These are phyloP conservation scores for Rhabdornis inornatus DNA, from an alignment of 2,113 vertebrate genomes.

Conservation along the genomic window DNA sequence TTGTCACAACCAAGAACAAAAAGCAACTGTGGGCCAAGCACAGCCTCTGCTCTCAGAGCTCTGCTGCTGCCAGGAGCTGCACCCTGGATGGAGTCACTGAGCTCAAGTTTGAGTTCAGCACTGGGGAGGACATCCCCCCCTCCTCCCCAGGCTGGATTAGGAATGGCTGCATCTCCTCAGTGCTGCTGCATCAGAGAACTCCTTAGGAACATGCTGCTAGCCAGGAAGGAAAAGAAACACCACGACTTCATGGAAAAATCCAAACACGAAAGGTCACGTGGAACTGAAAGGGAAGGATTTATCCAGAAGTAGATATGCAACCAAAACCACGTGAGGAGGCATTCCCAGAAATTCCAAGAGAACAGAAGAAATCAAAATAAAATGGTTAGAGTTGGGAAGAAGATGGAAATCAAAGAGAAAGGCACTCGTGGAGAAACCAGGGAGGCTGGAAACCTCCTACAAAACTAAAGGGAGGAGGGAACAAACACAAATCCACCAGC, in stretches of 20 bases:
- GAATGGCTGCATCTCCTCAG: conserved; percentile 26
- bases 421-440: conserved; percentile 66
- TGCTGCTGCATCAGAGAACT: conserved; percentile 60
- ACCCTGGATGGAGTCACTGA: not conserved
- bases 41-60: not conserved
- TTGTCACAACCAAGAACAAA: not conserved
- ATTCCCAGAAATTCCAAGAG: conserved; percentile 56
- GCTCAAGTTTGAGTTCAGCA: not conserved
- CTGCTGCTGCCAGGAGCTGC: not conserved
- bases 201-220: conserved; percentile 20
- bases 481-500: conserved; percentile 15
- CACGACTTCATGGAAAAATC: conserved; percentile 42
- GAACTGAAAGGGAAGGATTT: conserved; percentile 44
- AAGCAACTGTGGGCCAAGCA: not conserved
- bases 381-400: conserved; percentile 58
- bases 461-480: conserved; percentile 32
- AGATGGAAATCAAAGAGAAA: conserved; percentile 48
- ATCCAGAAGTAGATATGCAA: conserved; percentile 30
- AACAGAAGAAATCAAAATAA: conserved; percentile 56
- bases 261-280: conserved; percentile 18
- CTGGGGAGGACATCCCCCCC: not conserved
- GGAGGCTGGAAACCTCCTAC: conserved; percentile 62
- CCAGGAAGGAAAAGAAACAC: conserved; percentile 63
- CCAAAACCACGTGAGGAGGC: conserved; percentile 60
- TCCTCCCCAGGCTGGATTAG: not conserved